phyloP scores from a whole-genome alignment of 1,140 invertebrate species.

The Episyrphus balteatus region DNA sequence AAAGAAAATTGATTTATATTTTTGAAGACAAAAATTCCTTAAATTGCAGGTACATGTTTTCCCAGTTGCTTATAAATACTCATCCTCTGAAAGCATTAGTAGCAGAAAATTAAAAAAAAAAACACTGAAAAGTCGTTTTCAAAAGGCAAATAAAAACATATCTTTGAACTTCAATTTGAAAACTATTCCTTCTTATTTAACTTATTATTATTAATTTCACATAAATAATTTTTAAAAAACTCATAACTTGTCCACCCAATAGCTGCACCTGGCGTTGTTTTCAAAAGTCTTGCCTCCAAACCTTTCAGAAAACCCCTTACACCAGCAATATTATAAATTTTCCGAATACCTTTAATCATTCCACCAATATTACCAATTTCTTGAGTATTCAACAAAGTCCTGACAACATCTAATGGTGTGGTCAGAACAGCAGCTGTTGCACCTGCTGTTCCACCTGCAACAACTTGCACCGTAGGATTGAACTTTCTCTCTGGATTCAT shows the following conservation, averaged over 20 bases:
- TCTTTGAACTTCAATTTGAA: no score
- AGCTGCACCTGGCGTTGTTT: conserved; percentile 96
- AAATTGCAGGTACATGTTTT: no score
- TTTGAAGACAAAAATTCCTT: no score
- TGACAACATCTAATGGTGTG: conserved; percentile 97
- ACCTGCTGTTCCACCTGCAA: conserved; percentile 82
- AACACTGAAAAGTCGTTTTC: no score
- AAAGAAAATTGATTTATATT: no score
- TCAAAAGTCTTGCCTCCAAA: conserved; percentile 78
- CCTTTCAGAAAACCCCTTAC: conserved; percentile 74
- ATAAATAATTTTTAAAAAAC: conserved; percentile 60
- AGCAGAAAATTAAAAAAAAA: no score
- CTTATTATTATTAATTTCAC: conserved; percentile 4
- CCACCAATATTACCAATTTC: conserved; percentile 52
- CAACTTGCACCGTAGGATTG: conserved; percentile 78
- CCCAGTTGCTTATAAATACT: no score
- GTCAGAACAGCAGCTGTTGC: conserved; percentile 86
- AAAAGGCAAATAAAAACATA: no score
- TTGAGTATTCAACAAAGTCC: conserved; percentile 95
- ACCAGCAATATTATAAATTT: conserved; percentile 64
- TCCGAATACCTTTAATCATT: conserved; percentile 55
- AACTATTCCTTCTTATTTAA: no score
- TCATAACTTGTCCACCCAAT: conserved; percentile 97
- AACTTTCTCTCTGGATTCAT: conserved; percentile 59
- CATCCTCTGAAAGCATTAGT: no score